Evolutionary conservation across 2,888 invertebrate genomes (phyloP).

Genomic region (Protophormia terraenovae): DNA sequence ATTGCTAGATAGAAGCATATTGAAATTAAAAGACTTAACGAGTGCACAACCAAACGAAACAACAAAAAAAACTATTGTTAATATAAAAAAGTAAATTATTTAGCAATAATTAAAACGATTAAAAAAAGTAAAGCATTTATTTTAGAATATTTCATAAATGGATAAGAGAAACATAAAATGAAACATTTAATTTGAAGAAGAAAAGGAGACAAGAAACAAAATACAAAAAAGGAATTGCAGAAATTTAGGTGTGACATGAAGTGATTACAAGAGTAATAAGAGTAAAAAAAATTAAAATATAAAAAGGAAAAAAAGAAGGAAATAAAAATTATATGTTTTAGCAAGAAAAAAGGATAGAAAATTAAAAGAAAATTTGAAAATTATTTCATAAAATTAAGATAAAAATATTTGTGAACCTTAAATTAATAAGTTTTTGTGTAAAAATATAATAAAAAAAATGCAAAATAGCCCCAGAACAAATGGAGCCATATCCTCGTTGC

Average conservation of each 20-base stretch:
- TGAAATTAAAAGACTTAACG: conserved; percentile 46
- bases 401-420: background rate
- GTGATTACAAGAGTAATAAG: conserved; percentile 45
- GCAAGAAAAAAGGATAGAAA: conserved; percentile 16
- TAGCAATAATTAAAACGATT: conserved; percentile 6
- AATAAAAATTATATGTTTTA: background rate
- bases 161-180: conserved; percentile 33
- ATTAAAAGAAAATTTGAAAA: background rate
- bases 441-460: conserved; percentile 41
- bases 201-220: conserved; percentile 43
- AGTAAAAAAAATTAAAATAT: conserved; percentile 24
- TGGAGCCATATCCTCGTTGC: conserved; percentile 71
- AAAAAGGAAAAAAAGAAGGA: background rate
- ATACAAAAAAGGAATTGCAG: conserved; percentile 54
- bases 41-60: conserved; percentile 37
- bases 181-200: conserved; percentile 8
- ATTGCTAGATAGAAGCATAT: conserved; percentile 51
- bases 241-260: conserved; percentile 62
- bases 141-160: conserved; percentile 9
- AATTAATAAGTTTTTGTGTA: background rate
- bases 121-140: background rate
- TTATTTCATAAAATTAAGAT: background rate
- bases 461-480: conserved; percentile 77
- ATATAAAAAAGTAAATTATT: conserved; percentile 26
- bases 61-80: conserved; percentile 24